phyloP scores from a whole-genome alignment of 2,888 invertebrate genomes.

The Pandemis corylana region DNA sequence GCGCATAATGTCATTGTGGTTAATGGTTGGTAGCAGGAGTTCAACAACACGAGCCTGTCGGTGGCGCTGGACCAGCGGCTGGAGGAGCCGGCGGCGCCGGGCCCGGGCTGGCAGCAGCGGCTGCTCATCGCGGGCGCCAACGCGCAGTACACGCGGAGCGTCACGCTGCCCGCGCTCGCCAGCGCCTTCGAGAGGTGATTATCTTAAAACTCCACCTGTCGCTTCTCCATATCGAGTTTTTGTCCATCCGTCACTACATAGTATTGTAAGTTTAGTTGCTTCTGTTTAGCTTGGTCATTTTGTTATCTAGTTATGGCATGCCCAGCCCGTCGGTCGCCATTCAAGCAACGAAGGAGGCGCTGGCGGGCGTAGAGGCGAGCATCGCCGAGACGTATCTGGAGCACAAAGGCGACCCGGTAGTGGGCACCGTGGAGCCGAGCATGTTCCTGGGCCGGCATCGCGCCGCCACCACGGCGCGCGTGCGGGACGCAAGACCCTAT shows the following conservation, averaged over 20 bases:
- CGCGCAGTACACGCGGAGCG: slow-evolving; percentile 92
- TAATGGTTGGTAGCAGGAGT: slow-evolving; percentile 60
- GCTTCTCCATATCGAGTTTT: no score
- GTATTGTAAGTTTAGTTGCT: no score
- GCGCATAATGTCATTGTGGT: background rate
- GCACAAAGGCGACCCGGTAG: slow-evolving; percentile 96
- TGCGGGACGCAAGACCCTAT: slow-evolving; percentile 91
- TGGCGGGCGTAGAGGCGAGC: slow-evolving; percentile 85
- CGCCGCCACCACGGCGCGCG: background rate
- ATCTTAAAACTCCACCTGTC: background rate
- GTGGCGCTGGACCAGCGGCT: slow-evolving; percentile 75
- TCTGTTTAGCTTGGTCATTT: background rate
- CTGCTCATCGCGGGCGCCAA: slow-evolving; percentile 95
- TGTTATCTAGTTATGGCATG: slow-evolving; percentile 85
- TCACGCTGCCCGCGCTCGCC: slow-evolving; percentile 89
- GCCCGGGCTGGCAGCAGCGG: slow-evolving; percentile 90
- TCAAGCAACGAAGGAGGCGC: slow-evolving; percentile 87
- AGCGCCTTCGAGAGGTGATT: slow-evolving; percentile 85
- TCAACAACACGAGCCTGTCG: slow-evolving; percentile 75
- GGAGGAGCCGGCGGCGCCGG: slow-evolving; percentile 56
- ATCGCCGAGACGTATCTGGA: slow-evolving; percentile 94
- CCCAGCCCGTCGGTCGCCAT: slow-evolving; percentile 90
- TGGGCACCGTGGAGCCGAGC: slow-evolving; percentile 97
- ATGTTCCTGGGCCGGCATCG: slow-evolving; percentile 96
- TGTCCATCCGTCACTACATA: background rate